Evolutionary conservation across 1,140 invertebrate genomes (phyloP).

Genomic region (Drosophila equinoxialis): DNA sequence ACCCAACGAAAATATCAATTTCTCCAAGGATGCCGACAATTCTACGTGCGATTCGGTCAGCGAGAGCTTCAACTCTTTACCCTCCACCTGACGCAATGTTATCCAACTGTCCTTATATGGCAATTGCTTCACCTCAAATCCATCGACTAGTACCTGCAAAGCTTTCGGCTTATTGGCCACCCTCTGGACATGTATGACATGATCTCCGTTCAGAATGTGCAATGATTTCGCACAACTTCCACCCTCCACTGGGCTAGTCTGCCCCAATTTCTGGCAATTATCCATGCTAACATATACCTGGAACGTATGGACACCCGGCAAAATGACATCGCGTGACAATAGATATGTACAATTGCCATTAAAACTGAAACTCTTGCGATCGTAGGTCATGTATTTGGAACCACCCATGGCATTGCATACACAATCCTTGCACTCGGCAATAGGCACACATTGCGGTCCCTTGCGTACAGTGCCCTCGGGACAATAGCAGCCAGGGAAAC

Average conservation of each 20-base stretch:
- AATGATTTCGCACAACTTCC: conserved; percentile 69
- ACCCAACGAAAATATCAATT: conserved; percentile 85
- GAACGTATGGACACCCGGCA: conserved; percentile 85
- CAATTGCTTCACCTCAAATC: conserved; percentile 82
- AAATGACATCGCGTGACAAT: conserved; percentile 86
- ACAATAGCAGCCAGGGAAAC: conserved; percentile 93
- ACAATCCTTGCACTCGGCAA: conserved; percentile 90
- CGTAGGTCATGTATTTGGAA: conserved; percentile 89
- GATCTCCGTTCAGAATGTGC: conserved; percentile 87
- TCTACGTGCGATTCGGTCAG: conserved; percentile 84
- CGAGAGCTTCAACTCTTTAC: conserved; percentile 83
- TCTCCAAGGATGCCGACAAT: conserved; percentile 83
- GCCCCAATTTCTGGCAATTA: conserved; percentile 70
- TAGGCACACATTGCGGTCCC: conserved; percentile 87
- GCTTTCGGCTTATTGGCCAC: conserved; percentile 52
- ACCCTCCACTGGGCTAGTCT: conserved; percentile 34
- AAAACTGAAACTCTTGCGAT: conserved; percentile 88
- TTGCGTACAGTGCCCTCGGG: conserved; percentile 89
- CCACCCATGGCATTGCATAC: conserved; percentile 88
- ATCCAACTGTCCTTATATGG: conserved; percentile 85
- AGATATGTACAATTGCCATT: conserved; percentile 92
- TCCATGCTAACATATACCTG: conserved; percentile 83
- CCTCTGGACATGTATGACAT: conserved; percentile 85
- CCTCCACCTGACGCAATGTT: conserved; percentile 80
- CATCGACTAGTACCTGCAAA: conserved; percentile 72